Percentiles rank a stretch among this genome's conserved stretches.
phyloP scores from a whole-genome alignment of 2,888 invertebrate genomes.

The Sarcophaga caerulescens region DNA sequence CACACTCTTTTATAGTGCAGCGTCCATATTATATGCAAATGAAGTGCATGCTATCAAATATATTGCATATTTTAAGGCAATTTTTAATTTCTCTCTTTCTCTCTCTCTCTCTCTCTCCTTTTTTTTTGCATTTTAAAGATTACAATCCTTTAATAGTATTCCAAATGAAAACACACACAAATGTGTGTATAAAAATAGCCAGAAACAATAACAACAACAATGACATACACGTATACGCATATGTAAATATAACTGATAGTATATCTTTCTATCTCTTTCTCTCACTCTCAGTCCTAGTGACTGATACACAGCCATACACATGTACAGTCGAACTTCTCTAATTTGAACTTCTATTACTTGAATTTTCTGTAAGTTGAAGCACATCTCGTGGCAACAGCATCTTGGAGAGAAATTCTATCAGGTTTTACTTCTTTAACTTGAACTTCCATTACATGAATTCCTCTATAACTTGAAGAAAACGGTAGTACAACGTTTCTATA shows the following conservation, averaged over 20 bases:
- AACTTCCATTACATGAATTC: too few species aligned
- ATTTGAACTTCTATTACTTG: too few species aligned
- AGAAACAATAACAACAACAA: constrained; percentile 23
- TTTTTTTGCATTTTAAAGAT: background rate
- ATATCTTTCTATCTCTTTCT: background rate
- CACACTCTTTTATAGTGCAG: background rate
- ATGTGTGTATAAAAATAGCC: too few species aligned
- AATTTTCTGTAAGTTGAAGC: too few species aligned
- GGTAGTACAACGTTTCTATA: too few species aligned
- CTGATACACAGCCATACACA: constrained; percentile 7
- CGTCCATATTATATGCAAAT: background rate
- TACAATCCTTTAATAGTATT: background rate
- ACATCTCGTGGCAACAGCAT: too few species aligned
- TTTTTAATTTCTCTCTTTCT: background rate
- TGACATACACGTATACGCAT: background rate
- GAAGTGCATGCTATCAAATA: background rate
- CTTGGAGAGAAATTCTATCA: too few species aligned
- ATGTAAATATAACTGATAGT: constrained; percentile 11
- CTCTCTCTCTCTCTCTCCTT: too few species aligned
- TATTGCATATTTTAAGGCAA: background rate
- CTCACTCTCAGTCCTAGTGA: background rate
- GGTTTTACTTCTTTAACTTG: too few species aligned
- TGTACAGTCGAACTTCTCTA: too few species aligned
- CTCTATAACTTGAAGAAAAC: too few species aligned
- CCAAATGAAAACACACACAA: background rate